phyloP scores from a whole-genome alignment of 2,113 vertebrate species.

The Corydoras sp. region DNA sequence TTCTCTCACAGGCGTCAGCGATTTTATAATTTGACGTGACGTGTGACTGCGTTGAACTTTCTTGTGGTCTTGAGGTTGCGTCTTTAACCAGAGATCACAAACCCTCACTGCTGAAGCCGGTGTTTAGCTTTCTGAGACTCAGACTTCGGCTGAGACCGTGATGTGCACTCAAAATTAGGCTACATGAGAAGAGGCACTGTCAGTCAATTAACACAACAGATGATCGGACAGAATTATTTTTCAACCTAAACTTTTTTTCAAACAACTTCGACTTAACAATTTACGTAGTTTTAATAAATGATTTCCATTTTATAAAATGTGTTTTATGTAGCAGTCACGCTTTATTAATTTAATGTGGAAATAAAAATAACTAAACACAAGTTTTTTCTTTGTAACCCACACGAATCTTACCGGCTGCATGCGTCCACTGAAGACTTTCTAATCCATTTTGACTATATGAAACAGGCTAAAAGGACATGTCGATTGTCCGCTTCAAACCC shows the following conservation, averaged over 20 bases:
- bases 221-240: too few species aligned
- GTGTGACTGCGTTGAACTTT: conserved; percentile 20
- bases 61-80: conserved; percentile 33
- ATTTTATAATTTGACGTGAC: conserved; percentile 35
- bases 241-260: too few species aligned
- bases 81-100: conserved; percentile 34
- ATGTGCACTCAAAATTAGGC: too few species aligned
- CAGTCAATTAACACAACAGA: too few species aligned
- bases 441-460: background rate
- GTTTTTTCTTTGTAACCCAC: background rate
- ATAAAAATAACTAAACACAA: too few species aligned
- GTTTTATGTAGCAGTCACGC: too few species aligned
- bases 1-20: conserved; percentile 22
- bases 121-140: background rate
- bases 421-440: conserved; percentile 25
- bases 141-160: background rate
- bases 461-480: background rate
- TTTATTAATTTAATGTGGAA: too few species aligned
- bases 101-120: conserved; percentile 8
- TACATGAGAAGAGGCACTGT: too few species aligned
- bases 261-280: too few species aligned
- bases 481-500: background rate
- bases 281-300: too few species aligned
- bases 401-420: conserved; percentile 51
- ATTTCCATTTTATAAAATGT: too few species aligned